A percentile compares a stretch with the other conserved stretches of the same genome.
Evolutionary conservation across 2,797 vertebrate species (phyloP).

Genomic region (Lacerta bilineata): DNA sequence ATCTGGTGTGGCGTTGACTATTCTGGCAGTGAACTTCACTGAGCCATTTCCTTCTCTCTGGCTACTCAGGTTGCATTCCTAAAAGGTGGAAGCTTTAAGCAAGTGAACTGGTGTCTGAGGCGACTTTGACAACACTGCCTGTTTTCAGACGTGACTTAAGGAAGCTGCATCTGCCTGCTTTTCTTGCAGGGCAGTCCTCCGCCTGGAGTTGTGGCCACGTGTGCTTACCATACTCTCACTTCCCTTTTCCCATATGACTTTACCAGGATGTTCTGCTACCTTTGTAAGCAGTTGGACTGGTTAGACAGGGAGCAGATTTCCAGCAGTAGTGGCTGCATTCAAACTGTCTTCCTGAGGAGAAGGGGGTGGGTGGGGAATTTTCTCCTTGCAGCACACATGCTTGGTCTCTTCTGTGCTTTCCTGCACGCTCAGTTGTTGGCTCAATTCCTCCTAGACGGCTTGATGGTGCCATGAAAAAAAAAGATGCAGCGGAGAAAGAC

Average conservation of each 20-base stretch:
- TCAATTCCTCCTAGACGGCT: constrained; percentile 16
- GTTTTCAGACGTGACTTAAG: not conserved
- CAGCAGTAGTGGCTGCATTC: not conserved
- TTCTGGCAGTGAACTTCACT: not conserved
- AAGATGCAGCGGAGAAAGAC: constrained; percentile 36
- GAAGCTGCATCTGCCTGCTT: not conserved
- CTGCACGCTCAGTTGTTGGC: not conserved
- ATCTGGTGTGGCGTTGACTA: not conserved
- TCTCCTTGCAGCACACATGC: not conserved
- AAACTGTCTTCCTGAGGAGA: too few species aligned
- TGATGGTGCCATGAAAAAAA: not conserved
- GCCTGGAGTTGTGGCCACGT: not conserved
- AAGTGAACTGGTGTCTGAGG: too few species aligned
- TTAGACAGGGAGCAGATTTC: not conserved
- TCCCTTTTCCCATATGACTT: not conserved
- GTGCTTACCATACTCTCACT: not conserved
- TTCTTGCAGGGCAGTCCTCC: not conserved
- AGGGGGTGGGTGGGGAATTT: not conserved
- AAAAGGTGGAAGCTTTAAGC: not conserved
- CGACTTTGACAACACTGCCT: constrained; percentile 11
- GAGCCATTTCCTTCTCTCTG: constrained; percentile 1
- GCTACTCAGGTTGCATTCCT: not conserved
- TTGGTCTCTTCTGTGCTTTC: not conserved
- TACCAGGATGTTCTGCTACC: not conserved
- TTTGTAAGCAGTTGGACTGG: not conserved